Evolutionary conservation across 1,140 invertebrate genomes (phyloP).

Genomic region (Lamellibrachia luymesi): DNA sequence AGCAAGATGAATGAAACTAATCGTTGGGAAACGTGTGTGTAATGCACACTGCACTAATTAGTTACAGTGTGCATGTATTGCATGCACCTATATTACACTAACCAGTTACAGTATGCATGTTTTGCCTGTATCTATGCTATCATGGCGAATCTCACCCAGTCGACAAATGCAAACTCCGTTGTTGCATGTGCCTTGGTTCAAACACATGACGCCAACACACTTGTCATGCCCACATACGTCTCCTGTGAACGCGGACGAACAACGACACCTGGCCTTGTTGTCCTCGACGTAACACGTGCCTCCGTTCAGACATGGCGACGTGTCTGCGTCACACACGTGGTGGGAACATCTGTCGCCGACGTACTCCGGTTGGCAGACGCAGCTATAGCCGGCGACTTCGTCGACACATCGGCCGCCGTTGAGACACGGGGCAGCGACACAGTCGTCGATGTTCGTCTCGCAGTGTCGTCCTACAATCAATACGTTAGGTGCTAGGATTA

Average conservation of each 20-base stretch:
- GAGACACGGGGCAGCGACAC: conserved; percentile 84
- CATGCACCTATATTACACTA: not conserved
- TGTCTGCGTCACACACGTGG: not conserved
- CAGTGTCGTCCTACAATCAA: conserved; percentile 44
- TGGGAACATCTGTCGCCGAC: not conserved
- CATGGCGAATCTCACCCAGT: conserved; percentile 26
- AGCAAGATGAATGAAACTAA: too few species aligned
- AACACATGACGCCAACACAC: conserved; percentile 42
- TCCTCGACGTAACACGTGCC: conserved; percentile 62
- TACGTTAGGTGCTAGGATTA: conserved; percentile 40
- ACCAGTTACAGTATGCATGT: not conserved
- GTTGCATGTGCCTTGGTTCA: not conserved
- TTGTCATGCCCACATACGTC: conserved; percentile 50
- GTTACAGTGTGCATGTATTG: not conserved
- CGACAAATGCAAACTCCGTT: not conserved
- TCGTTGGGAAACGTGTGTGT: too few species aligned
- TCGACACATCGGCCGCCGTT: conserved; percentile 88
- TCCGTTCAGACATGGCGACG: conserved; percentile 38
- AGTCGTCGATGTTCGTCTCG: conserved; percentile 84
- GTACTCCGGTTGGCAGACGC: conserved; percentile 35
- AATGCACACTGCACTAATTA: too few species aligned
- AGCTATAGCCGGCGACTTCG: conserved; percentile 42
- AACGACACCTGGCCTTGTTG: conserved; percentile 74
- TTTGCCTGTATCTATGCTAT: conserved; percentile 65
- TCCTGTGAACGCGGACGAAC: conserved; percentile 50